Evolutionary conservation across 1,140 invertebrate genomes (phyloP).

Genomic region (Atta colombica): DNA sequence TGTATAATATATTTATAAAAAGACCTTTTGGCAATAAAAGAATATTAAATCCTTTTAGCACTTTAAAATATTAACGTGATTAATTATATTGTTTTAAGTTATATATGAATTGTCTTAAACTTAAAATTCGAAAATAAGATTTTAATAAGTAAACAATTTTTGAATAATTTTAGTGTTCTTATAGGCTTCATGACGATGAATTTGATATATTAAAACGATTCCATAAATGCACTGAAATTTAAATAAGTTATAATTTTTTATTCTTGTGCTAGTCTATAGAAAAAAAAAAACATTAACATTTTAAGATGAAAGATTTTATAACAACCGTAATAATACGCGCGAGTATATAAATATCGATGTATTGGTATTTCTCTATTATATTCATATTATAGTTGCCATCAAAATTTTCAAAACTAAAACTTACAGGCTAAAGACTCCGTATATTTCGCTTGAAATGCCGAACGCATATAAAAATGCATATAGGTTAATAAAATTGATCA

Average conservation of each 20-base stretch:
- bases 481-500: too few relatives aligned
- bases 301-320: neutral
- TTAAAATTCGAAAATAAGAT: neutral
- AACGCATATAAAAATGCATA: too few relatives aligned
- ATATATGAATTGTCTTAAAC: neutral
- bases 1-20: too few relatives aligned
- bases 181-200: neutral
- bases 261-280: neutral
- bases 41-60: neutral
- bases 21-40: neutral
- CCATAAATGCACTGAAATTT: neutral
- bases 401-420: too few relatives aligned
- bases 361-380: neutral
- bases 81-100: neutral
- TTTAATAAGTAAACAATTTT: neutral
- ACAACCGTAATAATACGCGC: neutral
- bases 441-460: too few relatives aligned
- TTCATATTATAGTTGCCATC: neutral
- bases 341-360: neutral
- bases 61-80: neutral
- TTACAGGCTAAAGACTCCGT: too few relatives aligned
- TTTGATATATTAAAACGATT: neutral
- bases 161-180: neutral
- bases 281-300: constrained; percentile 4
- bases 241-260: neutral